Conservation (phyloP, 2,113 vertebrate genomes). For the Silurus meridionalis region DNA sequence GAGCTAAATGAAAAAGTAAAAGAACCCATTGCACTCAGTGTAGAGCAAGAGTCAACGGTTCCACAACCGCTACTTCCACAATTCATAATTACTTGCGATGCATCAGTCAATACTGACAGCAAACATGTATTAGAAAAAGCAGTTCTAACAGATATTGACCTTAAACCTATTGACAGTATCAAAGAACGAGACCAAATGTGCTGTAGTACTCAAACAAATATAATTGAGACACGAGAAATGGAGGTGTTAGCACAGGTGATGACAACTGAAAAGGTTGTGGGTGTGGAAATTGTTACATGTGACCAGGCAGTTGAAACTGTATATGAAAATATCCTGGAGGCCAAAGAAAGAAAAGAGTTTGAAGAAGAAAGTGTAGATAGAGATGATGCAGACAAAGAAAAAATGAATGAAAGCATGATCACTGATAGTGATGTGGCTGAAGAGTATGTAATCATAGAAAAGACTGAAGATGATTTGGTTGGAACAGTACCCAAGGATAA, state of each 20-base stretch:
- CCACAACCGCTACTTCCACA: constrained; percentile 18
- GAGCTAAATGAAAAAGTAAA: constrained; percentile 73
- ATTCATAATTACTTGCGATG: constrained; percentile 55
- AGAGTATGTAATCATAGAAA: constrained; percentile 52
- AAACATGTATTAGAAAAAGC: constrained; percentile 67
- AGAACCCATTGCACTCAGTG: not conserved
- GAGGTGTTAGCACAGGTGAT: constrained; percentile 22
- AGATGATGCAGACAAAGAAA: constrained; percentile 28
- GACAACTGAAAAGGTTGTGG: constrained; percentile 45
- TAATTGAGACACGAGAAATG: constrained; percentile 27
- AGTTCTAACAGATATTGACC: constrained; percentile 59
- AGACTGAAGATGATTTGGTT: constrained; percentile 46
- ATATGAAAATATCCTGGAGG: not conserved
- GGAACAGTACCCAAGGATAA: constrained; percentile 43
- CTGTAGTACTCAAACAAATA: constrained; percentile 56
- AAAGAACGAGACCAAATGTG: constrained; percentile 44
- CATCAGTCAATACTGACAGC: constrained; percentile 67
- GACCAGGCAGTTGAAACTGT: constrained; percentile 57
- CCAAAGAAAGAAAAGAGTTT: constrained; percentile 1
- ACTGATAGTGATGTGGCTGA: constrained; percentile 47
- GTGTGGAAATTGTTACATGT: constrained; percentile 33
- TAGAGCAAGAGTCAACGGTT: constrained; percentile 22
- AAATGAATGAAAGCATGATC: constrained; percentile 47
- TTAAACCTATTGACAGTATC: constrained; percentile 45
- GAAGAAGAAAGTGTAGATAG: constrained; percentile 19